Conservation (phyloP, 1,140 invertebrate genomes). For the Drosophila jambulina region DNA sequence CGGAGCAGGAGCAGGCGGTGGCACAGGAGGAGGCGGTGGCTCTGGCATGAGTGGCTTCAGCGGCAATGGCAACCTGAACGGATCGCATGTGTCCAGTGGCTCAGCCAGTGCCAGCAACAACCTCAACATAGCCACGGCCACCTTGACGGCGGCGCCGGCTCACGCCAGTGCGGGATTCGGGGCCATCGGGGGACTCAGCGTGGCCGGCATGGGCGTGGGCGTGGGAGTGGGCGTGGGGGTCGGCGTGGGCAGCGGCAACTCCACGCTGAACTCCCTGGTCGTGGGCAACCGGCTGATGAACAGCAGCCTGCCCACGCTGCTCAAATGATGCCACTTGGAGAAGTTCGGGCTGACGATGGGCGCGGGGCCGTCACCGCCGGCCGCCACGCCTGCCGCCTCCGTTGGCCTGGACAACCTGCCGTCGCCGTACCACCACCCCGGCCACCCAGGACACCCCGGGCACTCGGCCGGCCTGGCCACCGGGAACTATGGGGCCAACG, state of each 20-base stretch:
- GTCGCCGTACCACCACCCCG: slow-evolving; percentile 47
- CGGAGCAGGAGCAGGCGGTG: slow-evolving; percentile 14
- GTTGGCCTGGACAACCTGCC: slow-evolving; percentile 55
- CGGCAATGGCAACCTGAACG: slow-evolving; percentile 55
- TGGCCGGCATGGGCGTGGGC: slow-evolving; percentile 69
- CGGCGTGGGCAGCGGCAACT: slow-evolving; percentile 69
- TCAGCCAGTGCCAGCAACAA: slow-evolving; percentile 55
- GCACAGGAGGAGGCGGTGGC: slow-evolving; percentile 14
- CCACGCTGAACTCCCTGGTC: slow-evolving; percentile 76
- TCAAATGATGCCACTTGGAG: slow-evolving; percentile 84
- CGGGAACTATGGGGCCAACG: slow-evolving; percentile 53
- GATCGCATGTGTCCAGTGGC: slow-evolving; percentile 47
- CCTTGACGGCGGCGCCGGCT: slow-evolving; percentile 62
- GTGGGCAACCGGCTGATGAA: slow-evolving; percentile 83
- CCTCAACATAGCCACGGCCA: slow-evolving; percentile 67
- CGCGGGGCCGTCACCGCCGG: slow-evolving; percentile 66
- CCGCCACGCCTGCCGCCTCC: slow-evolving; percentile 61
- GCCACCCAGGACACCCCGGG: slow-evolving; percentile 31
- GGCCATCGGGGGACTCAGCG: slow-evolving; percentile 58
- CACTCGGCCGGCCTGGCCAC: slow-evolving; percentile 28
- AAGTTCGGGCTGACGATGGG: slow-evolving; percentile 78
- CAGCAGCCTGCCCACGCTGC: slow-evolving; percentile 75
- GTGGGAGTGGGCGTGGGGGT: slow-evolving; percentile 71
- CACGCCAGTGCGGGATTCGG: slow-evolving; percentile 63
- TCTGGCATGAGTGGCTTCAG: slow-evolving; percentile 69